Conservation (phyloP, 2,888 invertebrate species). For the Stenichneumon culpator region DNA sequence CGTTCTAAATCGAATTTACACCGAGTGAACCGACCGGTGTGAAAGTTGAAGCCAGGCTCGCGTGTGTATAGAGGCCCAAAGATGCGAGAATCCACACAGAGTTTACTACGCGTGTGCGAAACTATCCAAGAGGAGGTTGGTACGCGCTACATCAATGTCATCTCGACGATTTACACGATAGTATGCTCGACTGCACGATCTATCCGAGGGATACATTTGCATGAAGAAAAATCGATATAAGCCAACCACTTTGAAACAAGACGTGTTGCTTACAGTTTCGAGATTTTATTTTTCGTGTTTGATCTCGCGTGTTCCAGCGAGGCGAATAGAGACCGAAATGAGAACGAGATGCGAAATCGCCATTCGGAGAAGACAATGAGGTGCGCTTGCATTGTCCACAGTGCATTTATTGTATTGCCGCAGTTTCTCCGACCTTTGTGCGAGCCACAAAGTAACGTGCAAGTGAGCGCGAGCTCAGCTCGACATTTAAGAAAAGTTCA, state of each 20-base stretch:
- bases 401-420: background rate
- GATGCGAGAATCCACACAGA: conserved; percentile 2
- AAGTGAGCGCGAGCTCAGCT: background rate
- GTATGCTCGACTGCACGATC: conserved; percentile 13
- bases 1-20: conserved; percentile 72
- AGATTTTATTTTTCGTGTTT: background rate
- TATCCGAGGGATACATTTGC: background rate
- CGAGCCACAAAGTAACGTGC: background rate
- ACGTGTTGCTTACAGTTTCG: conserved; percentile 3
- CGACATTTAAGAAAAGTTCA: conserved; percentile 64
- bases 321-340: background rate
- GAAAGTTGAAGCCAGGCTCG: conserved; percentile 64
- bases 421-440: conserved; percentile 26
- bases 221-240: conserved; percentile 11
- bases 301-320: background rate
- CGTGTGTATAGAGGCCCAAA: background rate
- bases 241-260: background rate
- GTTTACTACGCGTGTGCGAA: conserved; percentile 23
- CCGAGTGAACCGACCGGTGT: conserved; percentile 55
- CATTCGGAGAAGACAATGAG: conserved; percentile 8
- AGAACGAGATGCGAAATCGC: conserved; percentile 10
- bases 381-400: conserved; percentile 11
- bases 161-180: conserved; percentile 26
- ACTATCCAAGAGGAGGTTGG: conserved; percentile 26
- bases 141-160: conserved; percentile 30